Percentiles rank a stretch among this genome's conserved stretches.
phyloP scores from a whole-genome alignment of 2,113 vertebrate species.

The Sebastes fasciatus region DNA sequence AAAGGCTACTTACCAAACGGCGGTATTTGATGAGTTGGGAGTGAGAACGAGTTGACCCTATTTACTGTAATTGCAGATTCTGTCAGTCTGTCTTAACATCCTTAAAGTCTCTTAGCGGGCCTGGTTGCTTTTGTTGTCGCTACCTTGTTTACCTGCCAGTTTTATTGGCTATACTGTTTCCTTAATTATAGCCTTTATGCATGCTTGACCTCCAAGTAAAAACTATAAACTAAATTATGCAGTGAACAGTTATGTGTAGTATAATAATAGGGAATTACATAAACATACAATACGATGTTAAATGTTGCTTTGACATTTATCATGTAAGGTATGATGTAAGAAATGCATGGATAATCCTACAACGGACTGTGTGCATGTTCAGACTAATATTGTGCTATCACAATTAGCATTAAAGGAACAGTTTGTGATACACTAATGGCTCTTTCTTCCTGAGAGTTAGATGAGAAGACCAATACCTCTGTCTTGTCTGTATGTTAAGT shows the following conservation, averaged over 20 bases:
- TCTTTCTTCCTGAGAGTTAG: not conserved
- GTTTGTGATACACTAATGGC: not conserved
- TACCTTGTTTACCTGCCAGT: conserved; percentile 29
- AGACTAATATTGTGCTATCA: not conserved
- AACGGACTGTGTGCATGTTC: not conserved
- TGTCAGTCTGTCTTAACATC: conserved; percentile 16
- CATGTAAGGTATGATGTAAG: not conserved
- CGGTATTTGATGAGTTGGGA: too few relatives aligned
- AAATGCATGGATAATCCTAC: not conserved
- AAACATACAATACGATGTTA: not conserved
- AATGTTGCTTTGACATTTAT: not conserved
- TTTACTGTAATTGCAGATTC: conserved; percentile 3
- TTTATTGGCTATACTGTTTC: not conserved
- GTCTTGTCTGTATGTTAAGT: not conserved
- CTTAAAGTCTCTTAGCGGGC: conserved; percentile 5
- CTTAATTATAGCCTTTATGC: conserved; percentile 25
- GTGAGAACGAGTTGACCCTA: too few relatives aligned
- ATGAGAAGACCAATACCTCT: not conserved
- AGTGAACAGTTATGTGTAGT: not conserved
- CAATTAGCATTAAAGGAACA: not conserved
- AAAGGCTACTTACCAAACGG: too few relatives aligned
- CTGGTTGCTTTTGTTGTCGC: not conserved
- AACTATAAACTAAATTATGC: not conserved
- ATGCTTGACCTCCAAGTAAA: conserved; percentile 17
- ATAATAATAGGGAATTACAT: not conserved